phyloP scores from a whole-genome alignment of 1,140 invertebrate species.

The Eueides isabella region DNA sequence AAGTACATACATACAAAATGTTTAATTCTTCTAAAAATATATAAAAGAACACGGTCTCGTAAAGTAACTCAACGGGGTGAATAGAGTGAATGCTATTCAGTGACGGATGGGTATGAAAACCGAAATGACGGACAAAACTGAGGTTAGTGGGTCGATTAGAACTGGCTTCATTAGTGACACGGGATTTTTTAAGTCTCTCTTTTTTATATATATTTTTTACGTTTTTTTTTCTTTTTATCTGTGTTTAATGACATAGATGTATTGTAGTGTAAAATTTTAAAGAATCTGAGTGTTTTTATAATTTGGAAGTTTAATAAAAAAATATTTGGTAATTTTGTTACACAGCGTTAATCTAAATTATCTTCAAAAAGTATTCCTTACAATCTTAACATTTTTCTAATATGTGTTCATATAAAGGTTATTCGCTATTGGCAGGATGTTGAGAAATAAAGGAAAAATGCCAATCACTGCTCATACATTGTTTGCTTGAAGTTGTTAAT shows the following conservation, averaged over 20 bases:
- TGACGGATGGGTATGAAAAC: slow-evolving; percentile 23
- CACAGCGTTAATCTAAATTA: too few species aligned
- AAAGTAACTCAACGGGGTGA: slow-evolving; percentile 2
- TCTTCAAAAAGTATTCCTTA: too few species aligned
- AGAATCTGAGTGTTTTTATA: background rate
- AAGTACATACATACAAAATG: background rate
- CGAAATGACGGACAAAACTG: slow-evolving; percentile 26
- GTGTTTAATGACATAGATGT: background rate
- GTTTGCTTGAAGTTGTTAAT: background rate
- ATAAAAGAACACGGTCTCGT: slow-evolving; percentile 13
- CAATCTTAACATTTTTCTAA: background rate
- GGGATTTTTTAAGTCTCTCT: slow-evolving; percentile 17
- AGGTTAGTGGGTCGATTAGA: slow-evolving; percentile 26
- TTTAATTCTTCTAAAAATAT: slow-evolving; percentile 14
- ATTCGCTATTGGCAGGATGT: background rate
- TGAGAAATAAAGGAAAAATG: slow-evolving; percentile 1
- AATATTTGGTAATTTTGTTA: too few species aligned
- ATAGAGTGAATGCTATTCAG: slow-evolving; percentile 24
- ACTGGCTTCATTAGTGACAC: slow-evolving; percentile 26
- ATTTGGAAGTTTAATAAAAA: background rate
- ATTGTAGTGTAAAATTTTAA: background rate
- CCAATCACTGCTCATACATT: background rate
- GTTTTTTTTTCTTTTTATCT: background rate
- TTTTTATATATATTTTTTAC: slow-evolving; percentile 5
- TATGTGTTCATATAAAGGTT: background rate